Evolutionary conservation across 37 sponge, comb jelly and placozoan species (phyloP).

Genomic region (Eunapius fragilis): DNA sequence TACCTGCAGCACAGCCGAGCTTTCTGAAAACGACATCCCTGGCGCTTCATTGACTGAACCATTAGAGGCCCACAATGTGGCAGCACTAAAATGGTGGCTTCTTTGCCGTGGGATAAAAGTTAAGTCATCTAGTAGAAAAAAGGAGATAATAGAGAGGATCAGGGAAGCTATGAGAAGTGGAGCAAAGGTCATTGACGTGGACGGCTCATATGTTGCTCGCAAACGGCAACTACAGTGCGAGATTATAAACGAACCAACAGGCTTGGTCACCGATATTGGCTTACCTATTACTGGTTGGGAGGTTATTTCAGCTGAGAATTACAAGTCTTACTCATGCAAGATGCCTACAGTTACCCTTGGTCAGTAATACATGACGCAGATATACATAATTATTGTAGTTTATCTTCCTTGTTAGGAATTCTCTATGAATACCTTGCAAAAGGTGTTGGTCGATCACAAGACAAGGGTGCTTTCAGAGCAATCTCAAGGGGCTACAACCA

Average conservation of each 20-base stretch:
- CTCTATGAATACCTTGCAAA: conserved; percentile 22
- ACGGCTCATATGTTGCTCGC: conserved; percentile 27
- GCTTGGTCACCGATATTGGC: too few species aligned
- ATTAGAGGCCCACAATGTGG: conserved; percentile 26
- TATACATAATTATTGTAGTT: not conserved
- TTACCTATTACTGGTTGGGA: too few species aligned
- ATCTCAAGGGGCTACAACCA: conserved; percentile 10
- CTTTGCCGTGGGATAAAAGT: conserved; percentile 33
- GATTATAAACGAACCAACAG: too few species aligned
- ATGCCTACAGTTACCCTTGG: conserved; percentile 32
- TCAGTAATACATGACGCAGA: not conserved
- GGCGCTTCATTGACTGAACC: conserved; percentile 23
- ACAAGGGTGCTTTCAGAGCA: conserved; percentile 43
- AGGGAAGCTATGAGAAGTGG: not conserved
- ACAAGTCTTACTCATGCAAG: too few species aligned
- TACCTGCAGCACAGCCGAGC: conserved; percentile 7
- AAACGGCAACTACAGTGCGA: conserved; percentile 1
- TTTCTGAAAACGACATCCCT: conserved; percentile 29
- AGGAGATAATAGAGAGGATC: conserved; percentile 1
- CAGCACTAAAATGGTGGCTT: conserved; percentile 35
- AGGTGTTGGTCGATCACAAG: conserved; percentile 24
- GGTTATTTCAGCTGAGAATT: too few species aligned
- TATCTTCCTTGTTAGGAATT: not conserved
- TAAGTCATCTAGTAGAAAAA: conserved; percentile 3
- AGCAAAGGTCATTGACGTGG: conserved; percentile 21